Percentiles rank a stretch among this genome's conserved stretches.
Evolutionary conservation across 2,113 vertebrate species (phyloP).

Genomic region (Dolichotis patagonum): DNA sequence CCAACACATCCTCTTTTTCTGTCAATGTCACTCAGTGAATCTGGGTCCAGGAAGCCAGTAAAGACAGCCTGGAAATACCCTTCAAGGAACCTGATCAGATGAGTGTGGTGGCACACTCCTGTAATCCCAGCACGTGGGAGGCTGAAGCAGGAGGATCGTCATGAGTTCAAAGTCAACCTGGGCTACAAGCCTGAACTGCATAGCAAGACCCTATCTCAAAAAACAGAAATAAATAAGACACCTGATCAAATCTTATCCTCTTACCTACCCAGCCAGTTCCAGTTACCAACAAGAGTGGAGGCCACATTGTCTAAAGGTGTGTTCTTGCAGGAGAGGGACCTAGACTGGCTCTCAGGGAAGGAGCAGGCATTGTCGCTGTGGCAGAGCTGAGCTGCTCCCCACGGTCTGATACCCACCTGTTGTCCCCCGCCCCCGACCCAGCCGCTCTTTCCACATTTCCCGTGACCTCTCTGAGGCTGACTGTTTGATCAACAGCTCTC

Average conservation of each 20-base stretch:
- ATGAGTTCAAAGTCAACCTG: neutral
- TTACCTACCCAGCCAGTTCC: neutral
- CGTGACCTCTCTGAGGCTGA: neutral
- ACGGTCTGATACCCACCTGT: neutral
- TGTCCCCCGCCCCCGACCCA: neutral
- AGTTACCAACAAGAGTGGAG: neutral
- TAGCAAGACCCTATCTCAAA: neutral
- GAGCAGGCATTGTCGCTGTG: neutral
- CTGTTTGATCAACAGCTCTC: slow-evolving; percentile 48
- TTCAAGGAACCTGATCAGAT: neutral
- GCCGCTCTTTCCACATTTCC: neutral
- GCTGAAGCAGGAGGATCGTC: too few relatives aligned
- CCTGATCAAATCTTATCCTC: neutral
- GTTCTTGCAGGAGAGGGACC: neutral
- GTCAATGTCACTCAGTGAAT: neutral
- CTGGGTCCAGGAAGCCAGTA: neutral
- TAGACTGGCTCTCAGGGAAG: neutral
- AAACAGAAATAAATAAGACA: neutral
- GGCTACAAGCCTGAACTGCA: neutral
- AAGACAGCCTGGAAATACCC: neutral
- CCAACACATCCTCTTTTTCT: neutral
- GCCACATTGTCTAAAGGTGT: neutral
- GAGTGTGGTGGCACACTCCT: neutral
- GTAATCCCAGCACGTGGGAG: neutral
- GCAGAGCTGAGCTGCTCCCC: neutral